Percentiles rank a stretch among this genome's conserved stretches.
These are phyloP conservation scores for Epinotia bilunana DNA, from an alignment of 2,888 invertebrate genomes.

Conservation along the genomic window DNA sequence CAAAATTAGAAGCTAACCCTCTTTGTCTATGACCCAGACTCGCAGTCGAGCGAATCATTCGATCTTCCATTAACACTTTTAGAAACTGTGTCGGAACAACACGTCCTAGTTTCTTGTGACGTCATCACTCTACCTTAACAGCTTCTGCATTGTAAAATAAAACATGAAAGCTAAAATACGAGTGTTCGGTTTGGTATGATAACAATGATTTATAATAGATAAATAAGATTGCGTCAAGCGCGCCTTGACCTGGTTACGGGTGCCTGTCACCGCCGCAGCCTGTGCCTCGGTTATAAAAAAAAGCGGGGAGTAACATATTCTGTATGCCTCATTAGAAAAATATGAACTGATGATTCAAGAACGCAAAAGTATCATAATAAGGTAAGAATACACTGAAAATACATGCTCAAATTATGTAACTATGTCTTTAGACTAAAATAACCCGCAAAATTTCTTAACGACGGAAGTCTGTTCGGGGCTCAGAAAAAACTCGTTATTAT, in stretches of 20 bases:
- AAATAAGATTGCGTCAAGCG: slow-evolving; percentile 40
- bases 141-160: not conserved
- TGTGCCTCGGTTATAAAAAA: slow-evolving; percentile 31
- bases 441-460: slow-evolving; percentile 29
- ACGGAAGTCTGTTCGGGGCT: slow-evolving; percentile 35
- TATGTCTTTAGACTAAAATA: not conserved
- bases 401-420: not conserved
- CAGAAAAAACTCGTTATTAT: slow-evolving; percentile 38
- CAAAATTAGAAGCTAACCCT: slow-evolving; percentile 16
- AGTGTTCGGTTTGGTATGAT: slow-evolving; percentile 22
- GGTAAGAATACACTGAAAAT: not conserved
- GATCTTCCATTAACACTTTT: slow-evolving; percentile 30
- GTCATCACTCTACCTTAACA: slow-evolving; percentile 5
- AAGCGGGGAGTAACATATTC: not conserved
- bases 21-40: slow-evolving; percentile 29
- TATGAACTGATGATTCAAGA: not conserved
- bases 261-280: slow-evolving; percentile 34
- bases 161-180: slow-evolving; percentile 31
- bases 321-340: slow-evolving; percentile 4
- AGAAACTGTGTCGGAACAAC: slow-evolving; percentile 27
- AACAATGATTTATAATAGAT: slow-evolving; percentile 44
- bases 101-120: slow-evolving; percentile 19
- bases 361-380: not conserved
- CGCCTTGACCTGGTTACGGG: slow-evolving; percentile 40
- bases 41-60: slow-evolving; percentile 16